phyloP scores from a whole-genome alignment of 2,113 vertebrate genomes.

The Tylochromis polylepis region DNA sequence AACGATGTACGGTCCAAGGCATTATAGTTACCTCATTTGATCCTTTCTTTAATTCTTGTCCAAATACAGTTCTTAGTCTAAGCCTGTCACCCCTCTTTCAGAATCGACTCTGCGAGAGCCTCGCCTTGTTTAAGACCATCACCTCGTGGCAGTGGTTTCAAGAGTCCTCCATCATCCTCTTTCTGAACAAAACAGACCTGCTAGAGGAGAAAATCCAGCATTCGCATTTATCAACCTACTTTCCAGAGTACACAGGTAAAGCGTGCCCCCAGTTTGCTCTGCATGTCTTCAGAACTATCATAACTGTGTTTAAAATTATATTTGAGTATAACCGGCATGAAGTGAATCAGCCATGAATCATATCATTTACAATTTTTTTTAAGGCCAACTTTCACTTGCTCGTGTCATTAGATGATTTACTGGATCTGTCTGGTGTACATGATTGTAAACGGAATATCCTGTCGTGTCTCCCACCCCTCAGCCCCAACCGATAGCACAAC shows the following conservation, averaged over 20 bases:
- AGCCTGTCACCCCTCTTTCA: conserved; percentile 16
- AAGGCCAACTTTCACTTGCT: not conserved
- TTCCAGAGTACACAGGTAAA: conserved; percentile 78
- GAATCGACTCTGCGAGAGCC: conserved; percentile 85
- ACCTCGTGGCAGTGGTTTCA: conserved; percentile 79
- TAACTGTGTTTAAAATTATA: not conserved
- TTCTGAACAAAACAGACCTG: conserved; percentile 88
- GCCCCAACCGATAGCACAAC: not conserved
- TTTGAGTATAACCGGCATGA: not conserved
- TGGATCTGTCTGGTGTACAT: not conserved
- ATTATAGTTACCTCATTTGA: not conserved
- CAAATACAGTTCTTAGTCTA: not conserved
- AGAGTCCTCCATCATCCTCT: conserved; percentile 84
- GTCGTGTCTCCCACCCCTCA: not conserved
- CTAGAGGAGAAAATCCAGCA: conserved; percentile 82
- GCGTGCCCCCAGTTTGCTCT: not conserved
- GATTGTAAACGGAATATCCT: not conserved
- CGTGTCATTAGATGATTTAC: not conserved
- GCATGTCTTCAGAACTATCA: not conserved
- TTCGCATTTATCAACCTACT: conserved; percentile 82
- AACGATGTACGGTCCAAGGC: conserved; percentile 72
- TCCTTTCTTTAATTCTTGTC: not conserved
- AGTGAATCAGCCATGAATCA: not conserved
- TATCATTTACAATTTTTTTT: not conserved
- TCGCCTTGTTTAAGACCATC: conserved; percentile 86